A percentile compares a stretch with the other conserved stretches of the same genome.
Evolutionary conservation across 2,888 invertebrate genomes (phyloP).

Genomic region (Cantharis rustica): DNA sequence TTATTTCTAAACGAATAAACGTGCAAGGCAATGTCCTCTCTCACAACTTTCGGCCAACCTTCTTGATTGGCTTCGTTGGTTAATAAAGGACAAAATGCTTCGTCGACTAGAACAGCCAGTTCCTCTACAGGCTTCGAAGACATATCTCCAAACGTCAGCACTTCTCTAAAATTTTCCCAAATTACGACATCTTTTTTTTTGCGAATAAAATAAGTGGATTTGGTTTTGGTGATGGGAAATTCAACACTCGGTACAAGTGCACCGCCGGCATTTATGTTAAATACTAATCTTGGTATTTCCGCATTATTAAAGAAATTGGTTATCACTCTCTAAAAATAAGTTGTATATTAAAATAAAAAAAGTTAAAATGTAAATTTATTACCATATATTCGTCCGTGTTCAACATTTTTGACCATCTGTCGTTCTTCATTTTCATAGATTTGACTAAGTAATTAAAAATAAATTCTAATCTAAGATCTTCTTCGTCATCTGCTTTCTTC

Average conservation of each 20-base stretch:
- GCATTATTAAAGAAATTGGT: slow-evolving; percentile 60
- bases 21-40: slow-evolving; percentile 72
- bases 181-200: slow-evolving; percentile 66
- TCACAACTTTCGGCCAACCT: slow-evolving; percentile 76
- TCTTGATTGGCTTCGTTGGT: slow-evolving; percentile 72
- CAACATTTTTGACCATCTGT: slow-evolving; percentile 88
- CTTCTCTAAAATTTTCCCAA: slow-evolving; percentile 60
- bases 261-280: slow-evolving; percentile 67
- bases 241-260: slow-evolving; percentile 66
- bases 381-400: slow-evolving; percentile 69
- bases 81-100: slow-evolving; percentile 73
- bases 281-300: slow-evolving; percentile 59
- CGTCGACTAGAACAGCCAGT: slow-evolving; percentile 69
- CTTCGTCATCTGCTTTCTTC: slow-evolving; percentile 54
- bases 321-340: slow-evolving; percentile 58
- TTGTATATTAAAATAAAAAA: not conserved
- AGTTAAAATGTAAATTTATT: not conserved
- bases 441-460: slow-evolving; percentile 75
- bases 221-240: slow-evolving; percentile 68
- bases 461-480: slow-evolving; percentile 78
- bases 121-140: slow-evolving; percentile 74
- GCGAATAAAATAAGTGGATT: slow-evolving; percentile 79
- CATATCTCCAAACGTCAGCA: slow-evolving; percentile 72
- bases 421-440: slow-evolving; percentile 79
- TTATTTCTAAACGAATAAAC: slow-evolving; percentile 70